phyloP scores from a whole-genome alignment of 2,888 invertebrate genomes.

The Mamestra brassicae region DNA sequence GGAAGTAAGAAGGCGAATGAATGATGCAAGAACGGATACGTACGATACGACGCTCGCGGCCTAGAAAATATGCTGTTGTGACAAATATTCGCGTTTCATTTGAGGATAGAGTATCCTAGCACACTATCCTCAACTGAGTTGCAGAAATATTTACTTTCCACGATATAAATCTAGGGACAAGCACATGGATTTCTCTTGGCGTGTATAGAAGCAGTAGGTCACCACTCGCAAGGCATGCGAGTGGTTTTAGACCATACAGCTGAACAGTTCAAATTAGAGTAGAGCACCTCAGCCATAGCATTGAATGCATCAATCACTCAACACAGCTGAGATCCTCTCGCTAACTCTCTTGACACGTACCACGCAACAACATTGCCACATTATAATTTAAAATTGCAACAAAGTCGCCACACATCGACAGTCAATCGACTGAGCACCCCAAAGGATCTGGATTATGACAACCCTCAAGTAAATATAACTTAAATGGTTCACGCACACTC shows the following conservation, averaged over 20 bases:
- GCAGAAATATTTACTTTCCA: neutral
- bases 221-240: neutral
- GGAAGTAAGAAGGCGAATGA: slow-evolving; percentile 55
- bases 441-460: slow-evolving; percentile 49
- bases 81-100: slow-evolving; percentile 6
- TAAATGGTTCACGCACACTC: slow-evolving; percentile 45
- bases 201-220: neutral
- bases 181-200: neutral
- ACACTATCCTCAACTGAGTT: neutral
- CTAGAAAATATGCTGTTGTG: neutral
- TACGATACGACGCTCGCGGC: slow-evolving; percentile 4
- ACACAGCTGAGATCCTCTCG: neutral
- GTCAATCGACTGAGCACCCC: slow-evolving; percentile 4
- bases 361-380: neutral
- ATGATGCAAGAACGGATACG: slow-evolving; percentile 62
- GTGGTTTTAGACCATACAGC: neutral
- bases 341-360: neutral
- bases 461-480: slow-evolving; percentile 40
- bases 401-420: slow-evolving; percentile 18
- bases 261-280: neutral
- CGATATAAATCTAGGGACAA: neutral
- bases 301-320: neutral
- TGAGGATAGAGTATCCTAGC: neutral
- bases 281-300: neutral
- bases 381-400: slow-evolving; percentile 13